These are phyloP conservation scores for Alauda arvensis DNA, from an alignment of 2,797 vertebrate species.

Conservation along the genomic window DNA sequence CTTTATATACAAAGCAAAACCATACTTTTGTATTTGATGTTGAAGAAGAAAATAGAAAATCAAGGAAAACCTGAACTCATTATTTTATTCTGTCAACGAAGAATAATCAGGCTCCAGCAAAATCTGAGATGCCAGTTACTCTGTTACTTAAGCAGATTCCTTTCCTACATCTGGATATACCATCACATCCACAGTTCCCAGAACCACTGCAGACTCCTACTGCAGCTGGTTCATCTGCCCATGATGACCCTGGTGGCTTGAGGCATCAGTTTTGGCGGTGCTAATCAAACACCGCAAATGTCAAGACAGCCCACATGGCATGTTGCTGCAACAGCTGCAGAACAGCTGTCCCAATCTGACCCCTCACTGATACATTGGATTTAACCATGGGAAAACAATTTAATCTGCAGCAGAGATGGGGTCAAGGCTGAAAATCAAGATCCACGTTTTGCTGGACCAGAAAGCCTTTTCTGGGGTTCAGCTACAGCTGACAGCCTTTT, in stretches of 20 bases:
- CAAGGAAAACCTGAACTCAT: neutral
- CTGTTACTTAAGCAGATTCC: neutral
- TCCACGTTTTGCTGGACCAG: neutral
- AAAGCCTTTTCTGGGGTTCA: neutral
- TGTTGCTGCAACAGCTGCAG: neutral
- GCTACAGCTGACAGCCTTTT: neutral
- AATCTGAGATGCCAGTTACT: neutral
- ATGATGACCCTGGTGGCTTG: neutral
- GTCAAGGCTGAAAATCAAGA: neutral
- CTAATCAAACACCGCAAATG: neutral
- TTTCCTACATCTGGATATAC: neutral
- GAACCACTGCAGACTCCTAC: neutral
- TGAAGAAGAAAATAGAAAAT: neutral
- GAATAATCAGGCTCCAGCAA: neutral
- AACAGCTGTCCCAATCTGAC: conserved; percentile 15
- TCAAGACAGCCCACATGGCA: neutral
- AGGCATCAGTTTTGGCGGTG: neutral
- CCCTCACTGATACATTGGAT: neutral
- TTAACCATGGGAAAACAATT: neutral
- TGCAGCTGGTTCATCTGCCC: neutral
- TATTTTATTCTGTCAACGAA: neutral
- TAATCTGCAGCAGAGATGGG: neutral
- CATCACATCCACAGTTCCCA: neutral
- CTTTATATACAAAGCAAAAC: neutral
- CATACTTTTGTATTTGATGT: neutral